These are phyloP conservation scores for Cossypha heuglini DNA, from an alignment of 2,797 vertebrate genomes.

Conservation along the genomic window DNA sequence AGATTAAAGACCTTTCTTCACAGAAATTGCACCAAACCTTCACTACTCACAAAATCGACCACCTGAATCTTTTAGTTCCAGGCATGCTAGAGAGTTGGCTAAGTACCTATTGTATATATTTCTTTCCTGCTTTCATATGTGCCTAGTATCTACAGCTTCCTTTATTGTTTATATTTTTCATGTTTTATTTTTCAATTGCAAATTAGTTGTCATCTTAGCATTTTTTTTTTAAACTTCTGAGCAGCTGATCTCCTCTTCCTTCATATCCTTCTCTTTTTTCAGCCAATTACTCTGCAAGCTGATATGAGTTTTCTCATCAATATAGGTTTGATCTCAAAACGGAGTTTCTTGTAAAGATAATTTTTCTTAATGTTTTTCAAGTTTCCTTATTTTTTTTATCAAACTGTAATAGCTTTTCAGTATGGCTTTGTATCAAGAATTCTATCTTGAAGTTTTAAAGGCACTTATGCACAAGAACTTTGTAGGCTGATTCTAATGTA, in stretches of 20 bases:
- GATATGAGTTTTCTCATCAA: not conserved
- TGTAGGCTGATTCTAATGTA: not conserved
- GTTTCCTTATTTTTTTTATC: not conserved
- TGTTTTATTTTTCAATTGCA: not conserved
- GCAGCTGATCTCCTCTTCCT: not conserved
- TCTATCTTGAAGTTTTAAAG: not conserved
- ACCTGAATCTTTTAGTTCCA: not conserved
- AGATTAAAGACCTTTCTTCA: not conserved
- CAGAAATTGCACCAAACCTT: not conserved
- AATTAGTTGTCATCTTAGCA: not conserved
- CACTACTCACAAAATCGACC: not conserved
- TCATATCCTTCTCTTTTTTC: not conserved
- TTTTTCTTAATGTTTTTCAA: not conserved
- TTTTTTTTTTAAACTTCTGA: not conserved
- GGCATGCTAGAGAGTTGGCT: not conserved
- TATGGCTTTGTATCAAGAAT: not conserved
- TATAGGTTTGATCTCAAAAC: not conserved
- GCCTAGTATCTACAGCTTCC: not conserved
- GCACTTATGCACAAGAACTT: not conserved
- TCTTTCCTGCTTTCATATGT: not conserved
- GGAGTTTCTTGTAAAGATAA: not conserved
- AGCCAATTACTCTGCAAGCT: accelerated
- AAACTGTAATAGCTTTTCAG: not conserved
- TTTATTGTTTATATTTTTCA: not conserved
- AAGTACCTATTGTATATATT: not conserved